Base-by-base conservation (phyloP, 2,113 vertebrate species). In the Ammodytes dubius region DNA sequence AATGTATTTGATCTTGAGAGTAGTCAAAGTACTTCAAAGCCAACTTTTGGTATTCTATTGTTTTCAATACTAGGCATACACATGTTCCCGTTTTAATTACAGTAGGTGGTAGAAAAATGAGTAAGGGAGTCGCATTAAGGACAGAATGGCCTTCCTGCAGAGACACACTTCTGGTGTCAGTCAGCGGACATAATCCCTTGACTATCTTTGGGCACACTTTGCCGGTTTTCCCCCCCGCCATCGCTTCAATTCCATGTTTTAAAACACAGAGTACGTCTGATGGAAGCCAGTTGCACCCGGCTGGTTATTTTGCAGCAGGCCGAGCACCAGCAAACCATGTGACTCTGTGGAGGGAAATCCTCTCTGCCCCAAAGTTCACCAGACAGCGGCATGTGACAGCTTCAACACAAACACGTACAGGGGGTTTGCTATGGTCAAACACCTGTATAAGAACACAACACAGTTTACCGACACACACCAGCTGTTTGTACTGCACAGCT, bases 341-440 rank as follows among this genome's bases (percentile, higher is more conserved):
- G 17, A 46, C 35, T 45, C 43, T 49, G 49, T 63, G 69, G 54
- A 79, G 54, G 79, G 87, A 88, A 86, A 89, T 86, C 82, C 82
- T 88, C 82, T 84, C 82, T 84, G 68, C 40, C 72, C 74, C 4
- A 0, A 46, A 79, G 78, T 84, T 90, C 80, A 81, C 45, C 3
- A 70, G 68, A 81, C 63, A 75, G 47, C 66, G 66, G 84, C 83
- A 70, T 63, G 70, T 11, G 74, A 76, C 70, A 56, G 70, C 59
- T 71, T 43, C 46, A 68, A 73, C 57, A 67, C 60, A 54, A 50
- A 84, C 57, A 60, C 75, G 65, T 45, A 76, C 53, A 40, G 60
- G 14, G 14, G 53, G 60, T 46, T 74, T 70, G 65, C 9, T 5
- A 6, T 13, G 64, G 68, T 59, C 53, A 46, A 77, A 70, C 71